Evolutionary conservation across 2,888 invertebrate genomes (phyloP), one percentile per base, ranked within the genome.

Genomic region (Cotesia congregata): DNA sequence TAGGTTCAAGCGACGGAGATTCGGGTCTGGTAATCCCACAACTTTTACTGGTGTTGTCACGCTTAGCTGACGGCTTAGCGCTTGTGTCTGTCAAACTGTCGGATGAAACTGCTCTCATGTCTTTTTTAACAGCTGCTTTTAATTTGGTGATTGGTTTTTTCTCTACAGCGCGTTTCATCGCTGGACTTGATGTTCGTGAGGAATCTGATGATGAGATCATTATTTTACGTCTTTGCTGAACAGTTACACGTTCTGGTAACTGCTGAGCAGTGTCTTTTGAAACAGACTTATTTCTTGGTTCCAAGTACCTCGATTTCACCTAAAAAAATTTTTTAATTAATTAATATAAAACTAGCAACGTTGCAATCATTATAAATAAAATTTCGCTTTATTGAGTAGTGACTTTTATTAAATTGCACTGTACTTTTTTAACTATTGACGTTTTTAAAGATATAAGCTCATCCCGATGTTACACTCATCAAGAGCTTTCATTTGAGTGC

Each of bases 111-210:
- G 90, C 89, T 76, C 90, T 90, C 6, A 85, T 83, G 38, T 87
- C 90, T 60, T 86, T 87, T 60, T 88, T 89, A 30, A 85, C 85
- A 5, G 86, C 83, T 41, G 89, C 81, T 50, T 90, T 89, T 1
- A 86, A 83, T 76, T 90, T 90, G 5, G 83, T 78, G 0, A 86
- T 67, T 6, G 87, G 78, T 80, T 86, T 81, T 82, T 88, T 84
- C 78, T 90, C 83, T 75, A 83, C 80, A 0, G 90, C 89, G 65
- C 91, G 89, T 79, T 90, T 89, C 86, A 91, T 91, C 1, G 93
- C 91, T 0, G 94, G 94, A 83, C 94, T 94, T 1, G 94, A 93
- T 78, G 93, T 94, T 9, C 94, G 90, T 0, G 94, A 94, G 0
- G 94, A 94, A 82, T 94, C 94, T 68, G 92, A 93, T 0, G 93